A percentile compares a stretch with the other conserved stretches of the same genome.
phyloP scores from a whole-genome alignment of 2,888 invertebrate species.

The Antheraea yamamai region DNA sequence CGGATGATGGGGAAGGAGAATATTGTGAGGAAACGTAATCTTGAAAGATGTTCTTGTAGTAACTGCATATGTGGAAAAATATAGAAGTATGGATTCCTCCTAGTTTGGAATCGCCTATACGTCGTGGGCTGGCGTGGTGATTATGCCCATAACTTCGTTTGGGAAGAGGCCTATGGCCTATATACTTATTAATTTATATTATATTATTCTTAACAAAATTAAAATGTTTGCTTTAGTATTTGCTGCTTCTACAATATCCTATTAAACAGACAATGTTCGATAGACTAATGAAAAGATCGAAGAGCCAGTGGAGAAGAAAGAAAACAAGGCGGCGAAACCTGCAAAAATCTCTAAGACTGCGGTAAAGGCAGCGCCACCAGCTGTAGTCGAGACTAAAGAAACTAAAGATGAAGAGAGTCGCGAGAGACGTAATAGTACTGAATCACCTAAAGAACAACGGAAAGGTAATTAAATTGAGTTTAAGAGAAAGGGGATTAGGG shows the following conservation, averaged over 20 bases:
- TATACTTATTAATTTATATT: no score
- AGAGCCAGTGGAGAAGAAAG: constrained; percentile 63
- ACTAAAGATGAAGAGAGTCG: constrained; percentile 54
- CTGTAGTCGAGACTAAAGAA: constrained; percentile 37
- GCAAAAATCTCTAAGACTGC: constrained; percentile 47
- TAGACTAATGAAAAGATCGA: constrained; percentile 58
- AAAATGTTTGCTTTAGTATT: not conserved
- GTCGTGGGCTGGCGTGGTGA: no score
- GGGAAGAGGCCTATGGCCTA: no score
- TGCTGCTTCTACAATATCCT: not conserved
- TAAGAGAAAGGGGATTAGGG: no score
- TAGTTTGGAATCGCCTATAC: no score
- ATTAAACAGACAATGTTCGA: constrained; percentile 3
- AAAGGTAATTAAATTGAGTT: constrained; percentile 52
- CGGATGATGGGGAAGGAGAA: no score
- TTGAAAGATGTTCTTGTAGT: no score
- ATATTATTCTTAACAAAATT: not conserved
- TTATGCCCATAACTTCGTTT: no score
- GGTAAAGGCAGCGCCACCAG: constrained; percentile 40
- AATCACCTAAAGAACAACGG: constrained; percentile 70
- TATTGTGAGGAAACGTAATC: no score
- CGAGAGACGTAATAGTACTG: constrained; percentile 48
- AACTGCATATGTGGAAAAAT: no score
- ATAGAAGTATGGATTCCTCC: no score
- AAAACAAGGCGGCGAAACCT: constrained; percentile 51